These are phyloP conservation scores for Trichonephila clavipes DNA, from an alignment of 1,140 invertebrate genomes.

Conservation along the genomic window DNA sequence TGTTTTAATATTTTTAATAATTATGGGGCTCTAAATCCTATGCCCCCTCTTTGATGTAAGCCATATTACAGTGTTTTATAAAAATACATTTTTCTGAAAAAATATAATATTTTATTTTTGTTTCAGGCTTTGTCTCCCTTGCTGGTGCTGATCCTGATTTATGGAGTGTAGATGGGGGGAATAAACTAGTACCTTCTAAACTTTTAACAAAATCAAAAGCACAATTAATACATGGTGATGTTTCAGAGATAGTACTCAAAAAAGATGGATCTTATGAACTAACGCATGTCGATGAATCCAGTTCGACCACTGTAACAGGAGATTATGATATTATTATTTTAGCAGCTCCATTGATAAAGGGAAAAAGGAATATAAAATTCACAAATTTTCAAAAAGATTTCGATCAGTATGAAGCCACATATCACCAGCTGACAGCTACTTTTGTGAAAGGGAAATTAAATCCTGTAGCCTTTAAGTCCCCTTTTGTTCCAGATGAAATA, in stretches of 20 bases:
- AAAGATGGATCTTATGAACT: conserved; percentile 77
- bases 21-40: too few species aligned
- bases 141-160: conserved; percentile 82
- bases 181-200: conserved; percentile 83
- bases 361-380: conserved; percentile 81
- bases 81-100: too few species aligned
- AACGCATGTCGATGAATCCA: conserved; percentile 7
- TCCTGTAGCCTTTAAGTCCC: conserved; percentile 64
- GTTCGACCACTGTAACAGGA: conserved; percentile 1
- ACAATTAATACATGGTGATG: conserved; percentile 80
- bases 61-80: too few species aligned
- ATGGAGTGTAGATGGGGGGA: conserved; percentile 86
- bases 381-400: conserved; percentile 80
- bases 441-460: conserved; percentile 83
- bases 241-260: conserved; percentile 79
- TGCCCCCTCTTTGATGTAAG: too few species aligned
- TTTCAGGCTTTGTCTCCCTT: conserved; percentile 69
- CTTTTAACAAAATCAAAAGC: conserved; percentile 81
- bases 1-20: too few species aligned
- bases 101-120: not conserved
- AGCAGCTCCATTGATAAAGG: conserved; percentile 83
- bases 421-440: conserved; percentile 84
- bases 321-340: conserved; percentile 85
- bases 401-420: conserved; percentile 80
- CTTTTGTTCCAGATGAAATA: conserved; percentile 81